Evolutionary conservation across 2,797 vertebrate species (phyloP).

Genomic region (Prionace glauca): DNA sequence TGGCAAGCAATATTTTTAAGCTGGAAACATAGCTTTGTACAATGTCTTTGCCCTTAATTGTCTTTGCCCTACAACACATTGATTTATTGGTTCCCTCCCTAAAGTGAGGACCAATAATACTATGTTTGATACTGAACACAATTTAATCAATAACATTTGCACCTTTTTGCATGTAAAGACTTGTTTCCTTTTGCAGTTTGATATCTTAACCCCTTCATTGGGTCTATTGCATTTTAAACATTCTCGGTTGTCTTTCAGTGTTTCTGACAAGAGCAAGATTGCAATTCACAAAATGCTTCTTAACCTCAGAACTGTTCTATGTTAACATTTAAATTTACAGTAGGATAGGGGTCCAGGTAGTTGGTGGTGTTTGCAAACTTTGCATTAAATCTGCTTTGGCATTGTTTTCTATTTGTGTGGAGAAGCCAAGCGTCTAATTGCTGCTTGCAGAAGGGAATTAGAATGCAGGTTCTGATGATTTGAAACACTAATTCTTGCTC

Average conservation of each 20-base stretch:
- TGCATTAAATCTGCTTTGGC: background rate
- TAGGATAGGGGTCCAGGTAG: background rate
- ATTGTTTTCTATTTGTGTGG: background rate
- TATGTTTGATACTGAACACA: background rate
- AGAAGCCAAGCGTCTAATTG: background rate
- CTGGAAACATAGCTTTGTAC: background rate
- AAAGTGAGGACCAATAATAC: background rate
- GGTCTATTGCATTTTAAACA: background rate
- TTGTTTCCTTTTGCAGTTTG: background rate
- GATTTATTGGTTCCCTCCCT: background rate
- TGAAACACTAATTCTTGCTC: too few relatives aligned
- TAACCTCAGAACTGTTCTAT: background rate
- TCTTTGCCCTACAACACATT: background rate
- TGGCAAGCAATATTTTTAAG: background rate
- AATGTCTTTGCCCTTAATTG: background rate
- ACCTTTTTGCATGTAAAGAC: background rate
- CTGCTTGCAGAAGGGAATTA: background rate
- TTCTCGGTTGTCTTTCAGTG: background rate
- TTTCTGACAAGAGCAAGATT: background rate
- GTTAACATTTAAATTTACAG: background rate
- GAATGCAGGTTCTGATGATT: background rate
- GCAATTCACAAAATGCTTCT: background rate
- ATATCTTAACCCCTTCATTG: background rate
- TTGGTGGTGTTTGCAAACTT: background rate
- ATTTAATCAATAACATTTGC: background rate